Conservation (phyloP, 2,113 vertebrate species). For the Oreochromis tanganicae region DNA sequence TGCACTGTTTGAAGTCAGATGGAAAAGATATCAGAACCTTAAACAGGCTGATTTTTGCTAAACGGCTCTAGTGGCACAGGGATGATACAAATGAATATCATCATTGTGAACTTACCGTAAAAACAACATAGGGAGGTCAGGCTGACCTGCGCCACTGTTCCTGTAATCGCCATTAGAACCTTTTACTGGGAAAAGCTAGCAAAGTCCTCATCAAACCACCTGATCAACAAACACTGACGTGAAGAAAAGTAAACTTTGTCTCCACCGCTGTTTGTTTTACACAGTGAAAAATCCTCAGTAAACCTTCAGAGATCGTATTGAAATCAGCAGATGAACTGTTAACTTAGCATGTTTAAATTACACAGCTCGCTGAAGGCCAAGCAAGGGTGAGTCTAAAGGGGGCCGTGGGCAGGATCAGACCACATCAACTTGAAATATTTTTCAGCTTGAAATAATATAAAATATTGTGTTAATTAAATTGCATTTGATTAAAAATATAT, state of each 20-base stretch:
- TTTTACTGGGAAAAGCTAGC: neutral
- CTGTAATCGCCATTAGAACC: neutral
- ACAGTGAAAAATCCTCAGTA: neutral
- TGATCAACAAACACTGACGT: neutral
- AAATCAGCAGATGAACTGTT: neutral
- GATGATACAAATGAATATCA: neutral
- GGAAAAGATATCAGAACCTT: neutral
- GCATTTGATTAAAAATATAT: neutral
- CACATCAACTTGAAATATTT: neutral
- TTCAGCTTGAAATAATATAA: neutral
- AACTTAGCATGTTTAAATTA: neutral
- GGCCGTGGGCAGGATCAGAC: neutral
- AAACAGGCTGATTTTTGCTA: neutral
- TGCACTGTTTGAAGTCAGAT: neutral
- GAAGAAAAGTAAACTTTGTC: neutral
- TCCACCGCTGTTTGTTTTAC: neutral
- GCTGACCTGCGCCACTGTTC: neutral
- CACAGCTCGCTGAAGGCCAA: neutral
- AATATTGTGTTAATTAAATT: neutral
- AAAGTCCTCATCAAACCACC: neutral
- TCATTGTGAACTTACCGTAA: neutral
- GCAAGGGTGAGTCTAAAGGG: neutral
- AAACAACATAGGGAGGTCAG: neutral
- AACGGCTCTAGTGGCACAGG: neutral
- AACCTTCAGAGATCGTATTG: neutral